Conservation (phyloP, 2,888 invertebrate species). For the Coremacera marginata region DNA sequence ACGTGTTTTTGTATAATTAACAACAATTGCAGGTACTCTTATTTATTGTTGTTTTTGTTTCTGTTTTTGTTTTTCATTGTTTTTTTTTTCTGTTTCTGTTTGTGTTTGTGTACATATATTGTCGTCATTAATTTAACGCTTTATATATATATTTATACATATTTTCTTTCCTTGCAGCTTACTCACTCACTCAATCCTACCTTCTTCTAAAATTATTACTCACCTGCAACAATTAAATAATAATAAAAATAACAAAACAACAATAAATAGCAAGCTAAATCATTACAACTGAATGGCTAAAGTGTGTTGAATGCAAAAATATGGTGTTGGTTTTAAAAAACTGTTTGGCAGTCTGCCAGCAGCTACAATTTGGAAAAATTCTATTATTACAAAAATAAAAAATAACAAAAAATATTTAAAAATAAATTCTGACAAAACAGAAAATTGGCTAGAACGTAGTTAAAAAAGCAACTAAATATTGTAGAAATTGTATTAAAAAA, state of each 20-base stretch:
- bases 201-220: conserved; percentile 31
- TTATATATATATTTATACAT: conserved; percentile 33
- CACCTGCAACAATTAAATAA: conserved; percentile 44
- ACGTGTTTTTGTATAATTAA: background rate
- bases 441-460: conserved; percentile 9
- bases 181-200: conserved; percentile 31
- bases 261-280: conserved; percentile 12
- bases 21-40: background rate
- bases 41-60: conserved; percentile 21
- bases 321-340: conserved; percentile 39
- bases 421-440: conserved; percentile 24
- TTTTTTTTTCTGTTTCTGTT: conserved; percentile 16
- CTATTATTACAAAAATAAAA: background rate
- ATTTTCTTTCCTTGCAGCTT: conserved; percentile 55
- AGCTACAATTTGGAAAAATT: background rate
- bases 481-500: background rate
- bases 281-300: background rate
- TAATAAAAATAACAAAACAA: conserved; percentile 35
- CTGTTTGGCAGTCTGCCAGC: conserved; percentile 13
- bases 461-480: background rate
- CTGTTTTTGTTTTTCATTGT: background rate
- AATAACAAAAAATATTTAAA: background rate
- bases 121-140: conserved; percentile 34
- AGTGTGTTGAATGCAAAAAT: conserved; percentile 48
- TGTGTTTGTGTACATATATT: conserved; percentile 36